Evolutionary conservation across 2,888 invertebrate species (phyloP).

Genomic region (Nomada fucata): DNA sequence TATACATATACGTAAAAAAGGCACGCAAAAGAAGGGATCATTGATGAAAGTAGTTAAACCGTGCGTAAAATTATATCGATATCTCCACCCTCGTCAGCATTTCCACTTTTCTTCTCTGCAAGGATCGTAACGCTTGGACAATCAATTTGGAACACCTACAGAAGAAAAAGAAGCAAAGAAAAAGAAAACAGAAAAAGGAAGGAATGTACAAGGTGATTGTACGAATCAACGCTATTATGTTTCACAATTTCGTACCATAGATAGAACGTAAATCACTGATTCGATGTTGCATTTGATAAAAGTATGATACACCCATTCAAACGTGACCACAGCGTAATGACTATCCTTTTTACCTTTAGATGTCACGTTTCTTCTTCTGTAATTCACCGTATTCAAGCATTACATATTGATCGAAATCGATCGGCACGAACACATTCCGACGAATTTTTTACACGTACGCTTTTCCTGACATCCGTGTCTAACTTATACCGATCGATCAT

Average conservation of each 20-base stretch:
- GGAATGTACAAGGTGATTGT: background rate
- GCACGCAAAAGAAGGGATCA: background rate
- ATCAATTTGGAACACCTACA: conserved; percentile 3
- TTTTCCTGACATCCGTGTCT: conserved; percentile 7
- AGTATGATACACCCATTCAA: background rate
- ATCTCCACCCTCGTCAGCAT: background rate
- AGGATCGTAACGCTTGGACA: conserved; percentile 25
- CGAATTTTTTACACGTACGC: background rate
- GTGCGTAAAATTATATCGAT: conserved; percentile 5
- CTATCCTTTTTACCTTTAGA: conserved; percentile 45
- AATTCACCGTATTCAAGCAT: conserved; percentile 23
- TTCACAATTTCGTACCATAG: background rate
- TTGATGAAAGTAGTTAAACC: background rate
- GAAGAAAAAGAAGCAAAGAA: background rate
- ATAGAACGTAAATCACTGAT: background rate
- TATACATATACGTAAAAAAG: background rate
- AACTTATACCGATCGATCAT: conserved; percentile 45
- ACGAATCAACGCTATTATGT: background rate
- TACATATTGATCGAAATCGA: conserved; percentile 38
- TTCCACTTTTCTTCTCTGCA: conserved; percentile 15
- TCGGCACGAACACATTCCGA: conserved; percentile 35
- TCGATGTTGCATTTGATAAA: background rate
- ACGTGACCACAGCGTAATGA: conserved; percentile 8
- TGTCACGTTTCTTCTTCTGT: conserved; percentile 24
- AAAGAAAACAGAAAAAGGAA: no score